Conservation (phyloP, 2,888 invertebrate species). For the Zaprionus lineosus region DNA sequence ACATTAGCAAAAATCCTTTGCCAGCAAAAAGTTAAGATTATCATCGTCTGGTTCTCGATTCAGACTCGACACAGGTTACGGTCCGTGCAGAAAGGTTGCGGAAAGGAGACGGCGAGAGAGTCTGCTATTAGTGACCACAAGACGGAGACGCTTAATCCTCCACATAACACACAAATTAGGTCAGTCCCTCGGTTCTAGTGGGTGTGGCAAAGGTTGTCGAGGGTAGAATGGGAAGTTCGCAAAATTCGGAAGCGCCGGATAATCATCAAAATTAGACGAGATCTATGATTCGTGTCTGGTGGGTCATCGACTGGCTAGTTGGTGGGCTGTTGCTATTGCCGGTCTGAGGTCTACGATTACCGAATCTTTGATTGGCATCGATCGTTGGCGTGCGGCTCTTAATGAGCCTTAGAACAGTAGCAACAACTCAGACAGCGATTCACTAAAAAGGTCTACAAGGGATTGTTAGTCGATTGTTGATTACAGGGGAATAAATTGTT, state of each 20-base stretch:
- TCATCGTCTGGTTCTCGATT: constrained; percentile 57
- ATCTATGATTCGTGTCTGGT: constrained; percentile 47
- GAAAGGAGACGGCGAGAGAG: neutral
- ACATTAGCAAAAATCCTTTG: constrained; percentile 68
- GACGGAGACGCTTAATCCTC: constrained; percentile 57
- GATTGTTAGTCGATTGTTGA: too few relatives aligned
- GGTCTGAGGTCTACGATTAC: constrained; percentile 26
- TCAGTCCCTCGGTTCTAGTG: constrained; percentile 48
- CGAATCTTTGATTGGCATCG: constrained; percentile 46
- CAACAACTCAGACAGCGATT: constrained; percentile 6
- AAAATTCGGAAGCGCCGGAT: constrained; percentile 67
- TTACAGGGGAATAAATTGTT: too few relatives aligned
- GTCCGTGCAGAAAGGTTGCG: neutral
- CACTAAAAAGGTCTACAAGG: neutral
- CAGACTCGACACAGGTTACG: neutral
- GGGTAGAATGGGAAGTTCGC: constrained; percentile 33
- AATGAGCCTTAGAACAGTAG: constrained; percentile 39
- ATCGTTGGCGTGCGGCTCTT: constrained; percentile 20
- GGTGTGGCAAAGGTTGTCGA: constrained; percentile 16
- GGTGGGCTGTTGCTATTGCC: constrained; percentile 3
- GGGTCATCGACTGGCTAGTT: constrained; percentile 33
- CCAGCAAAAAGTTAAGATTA: constrained; percentile 72
- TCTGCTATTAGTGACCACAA: constrained; percentile 64
- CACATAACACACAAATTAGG: constrained; percentile 58
- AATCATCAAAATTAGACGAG: constrained; percentile 66